Conservation (phyloP, 1,140 invertebrate species). For the Steinernema feltiae region DNA sequence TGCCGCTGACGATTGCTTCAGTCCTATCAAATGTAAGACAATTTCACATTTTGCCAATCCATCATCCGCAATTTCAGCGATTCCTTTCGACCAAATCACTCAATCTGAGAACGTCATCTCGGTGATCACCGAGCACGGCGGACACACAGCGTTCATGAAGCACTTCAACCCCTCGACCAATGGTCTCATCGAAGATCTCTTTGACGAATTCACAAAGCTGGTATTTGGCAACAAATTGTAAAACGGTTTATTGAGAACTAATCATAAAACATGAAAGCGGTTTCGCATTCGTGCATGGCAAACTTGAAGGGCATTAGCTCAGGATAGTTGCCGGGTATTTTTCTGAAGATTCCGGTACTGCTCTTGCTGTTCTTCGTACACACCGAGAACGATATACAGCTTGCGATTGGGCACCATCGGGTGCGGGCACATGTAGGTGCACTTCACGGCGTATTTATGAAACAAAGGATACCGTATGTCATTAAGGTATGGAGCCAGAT, state of each 20-base stretch:
- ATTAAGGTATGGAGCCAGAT: neutral
- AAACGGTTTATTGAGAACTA: neutral
- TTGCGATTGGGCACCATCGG: neutral
- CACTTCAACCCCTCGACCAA: constrained; percentile 25
- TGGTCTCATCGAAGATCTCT: constrained; percentile 32
- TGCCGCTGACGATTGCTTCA: constrained; percentile 36
- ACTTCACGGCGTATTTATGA: neutral
- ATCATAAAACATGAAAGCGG: neutral
- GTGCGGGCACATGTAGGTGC: neutral
- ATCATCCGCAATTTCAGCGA: constrained; percentile 21
- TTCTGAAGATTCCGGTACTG: neutral
- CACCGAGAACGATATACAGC: neutral
- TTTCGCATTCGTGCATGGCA: neutral
- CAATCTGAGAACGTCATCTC: constrained; percentile 25
- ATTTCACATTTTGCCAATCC: neutral
- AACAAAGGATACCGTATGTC: neutral
- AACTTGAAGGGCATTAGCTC: neutral
- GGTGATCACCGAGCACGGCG: constrained; percentile 31
- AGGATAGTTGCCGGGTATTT: neutral
- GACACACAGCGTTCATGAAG: constrained; percentile 39
- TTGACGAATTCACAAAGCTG: constrained; percentile 15
- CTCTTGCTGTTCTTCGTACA: neutral
- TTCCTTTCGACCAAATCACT: constrained; percentile 28
- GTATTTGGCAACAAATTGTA: neutral
- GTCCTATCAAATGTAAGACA: constrained; percentile 32